phyloP scores from a whole-genome alignment of 2,888 invertebrate species.

The Lypha dubia region DNA sequence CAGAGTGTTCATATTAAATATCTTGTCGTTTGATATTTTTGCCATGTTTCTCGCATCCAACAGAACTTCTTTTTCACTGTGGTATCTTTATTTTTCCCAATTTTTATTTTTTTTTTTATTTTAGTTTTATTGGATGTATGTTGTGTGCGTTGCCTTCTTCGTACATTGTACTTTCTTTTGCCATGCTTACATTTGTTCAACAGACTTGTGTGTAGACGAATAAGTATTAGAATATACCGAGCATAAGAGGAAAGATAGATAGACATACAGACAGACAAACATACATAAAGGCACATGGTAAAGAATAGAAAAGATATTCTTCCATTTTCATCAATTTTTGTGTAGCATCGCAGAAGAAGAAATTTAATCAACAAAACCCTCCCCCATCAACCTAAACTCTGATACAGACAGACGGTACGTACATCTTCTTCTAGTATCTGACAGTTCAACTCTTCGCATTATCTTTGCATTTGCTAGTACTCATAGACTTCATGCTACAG shows the following conservation, averaged over 20 bases:
- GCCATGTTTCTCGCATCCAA: slow-evolving; percentile 43
- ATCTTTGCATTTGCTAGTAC: slow-evolving; percentile 50
- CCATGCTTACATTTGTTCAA: slow-evolving; percentile 67
- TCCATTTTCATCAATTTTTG: slow-evolving; percentile 69
- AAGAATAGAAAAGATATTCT: slow-evolving; percentile 60
- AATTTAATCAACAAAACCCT: slow-evolving; percentile 73
- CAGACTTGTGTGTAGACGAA: slow-evolving; percentile 47
- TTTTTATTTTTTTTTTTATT: background rate
- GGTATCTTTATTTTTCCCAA: slow-evolving; percentile 29
- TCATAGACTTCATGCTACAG: slow-evolving; percentile 45
- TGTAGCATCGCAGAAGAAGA: slow-evolving; percentile 65
- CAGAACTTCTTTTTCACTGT: slow-evolving; percentile 59
- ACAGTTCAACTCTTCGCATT: slow-evolving; percentile 60
- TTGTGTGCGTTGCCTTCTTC: slow-evolving; percentile 7
- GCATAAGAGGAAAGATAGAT: slow-evolving; percentile 14
- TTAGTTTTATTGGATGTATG: background rate
- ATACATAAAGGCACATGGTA: background rate
- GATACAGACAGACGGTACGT: background rate
- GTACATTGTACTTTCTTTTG: slow-evolving; percentile 60
- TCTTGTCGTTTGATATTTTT: slow-evolving; percentile 55
- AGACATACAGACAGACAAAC: slow-evolving; percentile 9
- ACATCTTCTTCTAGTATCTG: slow-evolving; percentile 40
- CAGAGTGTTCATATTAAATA: slow-evolving; percentile 63
- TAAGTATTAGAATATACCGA: slow-evolving; percentile 28
- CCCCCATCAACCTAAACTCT: slow-evolving; percentile 16